Evolutionary conservation across 2,888 invertebrate genomes (phyloP).

Genomic region (Rotaria socialis): DNA sequence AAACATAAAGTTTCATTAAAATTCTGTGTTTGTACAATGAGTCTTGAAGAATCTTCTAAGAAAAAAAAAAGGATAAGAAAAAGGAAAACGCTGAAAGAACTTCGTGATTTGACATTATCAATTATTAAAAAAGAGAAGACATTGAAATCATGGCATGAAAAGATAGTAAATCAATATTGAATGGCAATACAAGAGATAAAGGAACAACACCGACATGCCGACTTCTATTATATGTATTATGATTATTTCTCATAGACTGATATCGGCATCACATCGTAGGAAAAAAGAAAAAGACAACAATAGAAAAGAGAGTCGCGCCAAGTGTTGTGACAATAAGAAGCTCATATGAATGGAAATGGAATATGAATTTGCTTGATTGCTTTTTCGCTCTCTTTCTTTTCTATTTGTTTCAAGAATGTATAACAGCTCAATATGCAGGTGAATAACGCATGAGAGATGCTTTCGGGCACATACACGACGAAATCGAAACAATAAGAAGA

Average conservation of each 20-base stretch:
- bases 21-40: not conserved
- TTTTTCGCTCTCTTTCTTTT: not conserved
- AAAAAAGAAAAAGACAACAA: constrained; percentile 21
- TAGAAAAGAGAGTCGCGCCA: constrained; percentile 25
- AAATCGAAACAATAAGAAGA: constrained; percentile 28
- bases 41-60: not conserved
- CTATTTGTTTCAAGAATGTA: constrained; percentile 15
- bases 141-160: too few relatives aligned
- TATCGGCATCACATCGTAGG: constrained; percentile 27
- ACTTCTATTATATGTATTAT: constrained; percentile 6
- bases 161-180: constrained; percentile 8
- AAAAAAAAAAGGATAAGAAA: not conserved
- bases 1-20: constrained; percentile 6
- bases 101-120: not conserved
- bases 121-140: not conserved
- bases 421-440: constrained; percentile 15
- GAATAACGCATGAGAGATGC: constrained; percentile 23
- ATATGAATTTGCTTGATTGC: constrained; percentile 32
- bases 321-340: constrained; percentile 29
- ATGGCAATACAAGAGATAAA: not conserved
- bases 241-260: constrained; percentile 19
- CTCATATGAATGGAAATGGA: constrained; percentile 24
- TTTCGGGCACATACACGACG: constrained; percentile 8
- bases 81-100: not conserved
- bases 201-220: not conserved